Evolutionary conservation across 1,140 invertebrate genomes (phyloP).

Genomic region (Acromyrmex heyeri): DNA sequence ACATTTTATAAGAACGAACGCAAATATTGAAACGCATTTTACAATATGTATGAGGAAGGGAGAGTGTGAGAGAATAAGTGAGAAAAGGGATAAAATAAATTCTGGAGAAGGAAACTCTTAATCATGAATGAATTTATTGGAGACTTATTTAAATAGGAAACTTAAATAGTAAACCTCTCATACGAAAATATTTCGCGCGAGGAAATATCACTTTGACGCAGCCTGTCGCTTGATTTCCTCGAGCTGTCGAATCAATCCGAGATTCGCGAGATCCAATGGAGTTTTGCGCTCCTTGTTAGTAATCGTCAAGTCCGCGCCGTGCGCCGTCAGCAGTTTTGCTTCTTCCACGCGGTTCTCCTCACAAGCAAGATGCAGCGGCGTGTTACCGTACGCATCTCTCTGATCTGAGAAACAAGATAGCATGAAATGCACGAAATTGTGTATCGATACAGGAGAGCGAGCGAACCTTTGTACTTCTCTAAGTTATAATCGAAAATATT

Average conservation of each 20-base stretch:
- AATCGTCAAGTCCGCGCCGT: conserved; percentile 89
- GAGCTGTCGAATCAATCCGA: conserved; percentile 80
- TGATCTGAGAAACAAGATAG: conserved; percentile 83
- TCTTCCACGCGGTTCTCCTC: conserved; percentile 93
- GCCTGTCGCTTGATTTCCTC: conserved; percentile 71
- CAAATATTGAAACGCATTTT: conserved; percentile 80
- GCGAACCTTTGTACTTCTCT: conserved; percentile 22
- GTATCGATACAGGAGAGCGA: conserved; percentile 17
- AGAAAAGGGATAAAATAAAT: conserved; percentile 80
- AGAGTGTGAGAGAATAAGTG: conserved; percentile 21
- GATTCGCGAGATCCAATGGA: conserved; percentile 90
- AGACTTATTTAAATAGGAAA: conserved; percentile 42
- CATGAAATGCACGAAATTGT: conserved; percentile 42
- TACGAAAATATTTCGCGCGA: conserved; percentile 11
- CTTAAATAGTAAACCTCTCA: conserved; percentile 26
- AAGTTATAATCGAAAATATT: conserved; percentile 56
- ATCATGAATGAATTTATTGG: conserved; percentile 64
- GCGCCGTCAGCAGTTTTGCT: conserved; percentile 89
- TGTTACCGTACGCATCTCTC: conserved; percentile 90
- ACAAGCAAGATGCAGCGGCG: conserved; percentile 93
- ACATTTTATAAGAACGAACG: conserved; percentile 85
- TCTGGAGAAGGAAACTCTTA: conserved; percentile 72
- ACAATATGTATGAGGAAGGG: conserved; percentile 72
- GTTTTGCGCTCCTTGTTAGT: conserved; percentile 92
- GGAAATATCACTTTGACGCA: conserved; percentile 30